Conservation (phyloP, 2,797 vertebrate species). For the Paedocypris micromegethes region DNA sequence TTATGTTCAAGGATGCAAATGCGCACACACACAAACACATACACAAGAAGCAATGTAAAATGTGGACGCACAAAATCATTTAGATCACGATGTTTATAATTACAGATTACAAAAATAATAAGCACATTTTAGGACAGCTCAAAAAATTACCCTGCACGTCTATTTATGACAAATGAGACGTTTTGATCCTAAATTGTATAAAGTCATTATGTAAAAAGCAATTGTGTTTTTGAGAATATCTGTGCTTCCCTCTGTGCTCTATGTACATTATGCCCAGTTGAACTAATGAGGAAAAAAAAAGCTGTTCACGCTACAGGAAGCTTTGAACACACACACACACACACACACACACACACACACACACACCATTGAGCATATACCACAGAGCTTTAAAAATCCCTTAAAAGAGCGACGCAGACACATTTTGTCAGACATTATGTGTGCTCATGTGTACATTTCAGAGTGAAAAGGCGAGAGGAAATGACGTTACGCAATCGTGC, state of each 20-base stretch:
- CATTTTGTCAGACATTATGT: slow-evolving; percentile 25
- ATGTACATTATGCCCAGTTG: slow-evolving; percentile 40
- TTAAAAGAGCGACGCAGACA: slow-evolving; percentile 53
- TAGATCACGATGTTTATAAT: too few species aligned
- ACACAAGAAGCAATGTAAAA: not conserved
- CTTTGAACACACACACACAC: slow-evolving; percentile 54
- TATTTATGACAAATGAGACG: not conserved
- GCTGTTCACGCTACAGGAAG: slow-evolving; percentile 61
- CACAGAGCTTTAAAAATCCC: slow-evolving; percentile 56
- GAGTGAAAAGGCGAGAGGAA: slow-evolving; percentile 18
- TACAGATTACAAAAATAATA: too few species aligned
- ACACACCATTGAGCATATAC: slow-evolving; percentile 43
- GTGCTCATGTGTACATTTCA: slow-evolving; percentile 26
- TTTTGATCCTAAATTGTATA: not conserved
- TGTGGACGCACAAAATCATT: too few species aligned
- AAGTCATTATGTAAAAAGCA: slow-evolving; percentile 11
- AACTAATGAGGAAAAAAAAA: slow-evolving; percentile 37
- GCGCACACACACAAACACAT: slow-evolving; percentile 1
- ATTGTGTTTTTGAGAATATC: not conserved
- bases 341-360: slow-evolving; percentile 1
- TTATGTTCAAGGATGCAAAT: slow-evolving; percentile 5
- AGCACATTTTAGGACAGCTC: too few species aligned
- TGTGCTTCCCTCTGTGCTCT: slow-evolving; percentile 14
- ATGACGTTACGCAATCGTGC: slow-evolving; percentile 21
- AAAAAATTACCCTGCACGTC: too few species aligned